Evolutionary conservation across 2,888 invertebrate genomes (phyloP), one percentile per base, ranked within the genome.

Genomic region (Psylliodes chrysocephalus): DNA sequence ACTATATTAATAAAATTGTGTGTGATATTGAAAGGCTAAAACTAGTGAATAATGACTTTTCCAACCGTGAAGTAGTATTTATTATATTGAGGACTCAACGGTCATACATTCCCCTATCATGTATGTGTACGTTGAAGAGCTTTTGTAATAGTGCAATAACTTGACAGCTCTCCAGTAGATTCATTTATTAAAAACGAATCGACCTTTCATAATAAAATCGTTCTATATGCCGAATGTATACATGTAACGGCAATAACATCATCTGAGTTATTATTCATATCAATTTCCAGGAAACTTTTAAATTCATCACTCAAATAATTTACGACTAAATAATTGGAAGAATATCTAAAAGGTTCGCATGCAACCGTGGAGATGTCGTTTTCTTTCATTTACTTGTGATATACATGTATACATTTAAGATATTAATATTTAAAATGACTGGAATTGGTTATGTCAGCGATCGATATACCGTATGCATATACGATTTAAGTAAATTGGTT

Each of bases 331-430:
- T 44, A 44, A 44, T 44, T 44, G 44, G 19, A 44, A 18, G 7
- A 40, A 8, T 7, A 33, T 33, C n/a, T n/a, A n/a, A n/a, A 19
- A 17, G 44, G 18, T 44, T 19, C 44, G 12, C 44, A 44, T 44
- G 44, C 44, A 44, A 44, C 44, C n/a, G n/a, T n/a, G n/a, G 18
- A 44, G 44, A 44, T 44, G 44, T 44, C 44, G 44, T 44, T 44
- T 44, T 44, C 44, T 44, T n/a, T n/a, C n/a, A n/a, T 44, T 44
- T 44, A 44, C 18, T 19, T 44, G 6, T 44, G 19, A 44, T 19
- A 44, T 44, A n/a, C n/a, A n/a, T n/a, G 44, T 44, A 44, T 44
- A 44, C 44, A n/a, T 44, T 44, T 44, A 44, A 44, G 44, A 44
- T 44, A 44, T 44, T 44, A 44, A 44, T 44, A 44, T 44, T 44